Conservation (phyloP, 1,140 invertebrate genomes). For the Nasonia longicornis region DNA sequence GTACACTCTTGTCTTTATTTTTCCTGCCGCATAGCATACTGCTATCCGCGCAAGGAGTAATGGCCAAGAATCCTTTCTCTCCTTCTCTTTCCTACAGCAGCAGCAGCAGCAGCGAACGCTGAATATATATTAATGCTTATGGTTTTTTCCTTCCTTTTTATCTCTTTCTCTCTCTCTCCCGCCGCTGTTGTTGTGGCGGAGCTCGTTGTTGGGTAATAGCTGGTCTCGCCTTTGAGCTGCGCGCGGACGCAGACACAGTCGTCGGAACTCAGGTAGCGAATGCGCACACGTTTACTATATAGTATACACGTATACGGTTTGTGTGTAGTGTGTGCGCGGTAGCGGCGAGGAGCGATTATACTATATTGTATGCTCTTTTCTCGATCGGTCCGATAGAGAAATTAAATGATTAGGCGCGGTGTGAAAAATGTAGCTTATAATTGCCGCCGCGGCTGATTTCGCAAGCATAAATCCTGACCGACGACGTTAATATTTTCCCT, state of each 20-base stretch:
- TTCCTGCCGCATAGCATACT: neutral
- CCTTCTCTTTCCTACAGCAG: neutral
- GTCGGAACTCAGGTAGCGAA: conserved; percentile 7
- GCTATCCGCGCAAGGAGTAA: neutral
- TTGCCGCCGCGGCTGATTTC: neutral
- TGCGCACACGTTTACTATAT: neutral
- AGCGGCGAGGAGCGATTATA: neutral
- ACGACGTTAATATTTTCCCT: neutral
- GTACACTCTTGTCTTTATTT: conserved; percentile 6
- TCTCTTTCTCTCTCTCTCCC: neutral
- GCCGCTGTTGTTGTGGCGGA: neutral
- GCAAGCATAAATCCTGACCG: neutral
- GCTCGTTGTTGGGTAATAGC: conserved; percentile 34
- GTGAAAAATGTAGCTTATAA: neutral
- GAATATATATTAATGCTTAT: conserved; percentile 43
- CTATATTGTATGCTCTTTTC: neutral
- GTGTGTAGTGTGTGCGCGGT: neutral
- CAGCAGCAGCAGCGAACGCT: neutral
- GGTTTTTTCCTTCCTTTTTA: conserved; percentile 3
- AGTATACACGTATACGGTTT: neutral
- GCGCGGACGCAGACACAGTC: neutral
- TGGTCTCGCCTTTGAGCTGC: conserved; percentile 13
- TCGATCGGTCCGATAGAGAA: conserved; percentile 9
- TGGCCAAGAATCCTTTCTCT: neutral
- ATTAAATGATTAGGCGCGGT: conserved; percentile 10